Evolutionary conservation across 1,140 invertebrate genomes (phyloP).

Genomic region (Proales similis): DNA sequence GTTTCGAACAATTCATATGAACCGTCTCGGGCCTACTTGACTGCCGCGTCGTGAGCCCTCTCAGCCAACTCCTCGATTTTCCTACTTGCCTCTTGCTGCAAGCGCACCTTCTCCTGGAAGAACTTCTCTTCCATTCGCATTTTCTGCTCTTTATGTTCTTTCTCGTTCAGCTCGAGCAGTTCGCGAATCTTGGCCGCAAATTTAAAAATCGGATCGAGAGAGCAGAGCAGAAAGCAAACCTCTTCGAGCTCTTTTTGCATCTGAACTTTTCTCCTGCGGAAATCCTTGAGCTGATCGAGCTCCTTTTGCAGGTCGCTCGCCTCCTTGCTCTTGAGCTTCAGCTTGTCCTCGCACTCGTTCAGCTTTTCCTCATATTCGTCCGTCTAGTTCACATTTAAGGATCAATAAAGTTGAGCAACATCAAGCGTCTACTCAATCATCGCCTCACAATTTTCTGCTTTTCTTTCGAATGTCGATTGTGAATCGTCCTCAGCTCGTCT

Average conservation of each 20-base stretch:
- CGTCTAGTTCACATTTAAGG: conserved; percentile 38
- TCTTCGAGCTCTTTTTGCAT: conserved; percentile 48
- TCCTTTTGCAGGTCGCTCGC: conserved; percentile 49
- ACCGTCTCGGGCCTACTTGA: conserved; percentile 43
- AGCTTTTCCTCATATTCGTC: conserved; percentile 50
- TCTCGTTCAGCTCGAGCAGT: conserved; percentile 47
- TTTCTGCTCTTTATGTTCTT: conserved; percentile 48
- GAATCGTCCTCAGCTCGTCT: conserved; percentile 22
- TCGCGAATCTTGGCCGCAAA: conserved; percentile 51
- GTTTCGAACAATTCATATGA: neutral
- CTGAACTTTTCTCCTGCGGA: conserved; percentile 47
- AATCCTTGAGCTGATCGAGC: conserved; percentile 52
- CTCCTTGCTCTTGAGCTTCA: conserved; percentile 46
- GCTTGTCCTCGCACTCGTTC: conserved; percentile 46
- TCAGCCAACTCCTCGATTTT: conserved; percentile 53
- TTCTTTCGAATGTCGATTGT: neutral
- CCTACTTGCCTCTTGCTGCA: conserved; percentile 52
- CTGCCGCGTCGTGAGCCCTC: conserved; percentile 52
- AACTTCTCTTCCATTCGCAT: conserved; percentile 52
- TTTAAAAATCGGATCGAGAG: neutral
- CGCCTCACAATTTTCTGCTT: conserved; percentile 42
- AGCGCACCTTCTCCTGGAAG: conserved; percentile 53
- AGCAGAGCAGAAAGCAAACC: conserved; percentile 1
- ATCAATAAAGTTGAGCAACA: conserved; percentile 40
- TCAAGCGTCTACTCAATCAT: conserved; percentile 44